A percentile compares a stretch with the other conserved stretches of the same genome.
Evolutionary conservation across 2,113 vertebrate genomes (phyloP).

Genomic region (Melanocharis versteri): DNA sequence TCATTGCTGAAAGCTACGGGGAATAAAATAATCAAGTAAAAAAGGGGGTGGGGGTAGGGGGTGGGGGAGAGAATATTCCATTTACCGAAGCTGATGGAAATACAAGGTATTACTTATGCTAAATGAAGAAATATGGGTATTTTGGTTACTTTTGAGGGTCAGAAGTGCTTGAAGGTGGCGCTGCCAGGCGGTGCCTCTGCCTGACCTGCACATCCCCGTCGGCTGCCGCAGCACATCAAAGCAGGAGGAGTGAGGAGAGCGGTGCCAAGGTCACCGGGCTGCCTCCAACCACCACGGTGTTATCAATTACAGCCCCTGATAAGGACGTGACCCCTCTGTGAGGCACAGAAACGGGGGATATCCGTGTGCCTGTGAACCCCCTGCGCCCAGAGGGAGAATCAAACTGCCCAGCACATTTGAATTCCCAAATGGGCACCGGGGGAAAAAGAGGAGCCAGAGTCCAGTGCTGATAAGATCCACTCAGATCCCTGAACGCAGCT

Average conservation of each 20-base stretch:
- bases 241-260: constrained; percentile 59
- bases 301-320: constrained; percentile 59
- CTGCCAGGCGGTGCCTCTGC: constrained; percentile 69
- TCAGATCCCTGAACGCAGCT: neutral
- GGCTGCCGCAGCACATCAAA: constrained; percentile 74
- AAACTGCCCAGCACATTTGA: neutral
- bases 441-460: neutral
- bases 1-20: constrained; percentile 65
- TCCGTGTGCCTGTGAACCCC: neutral
- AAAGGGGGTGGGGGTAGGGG: accelerated
- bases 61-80: neutral
- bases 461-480: neutral
- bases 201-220: constrained; percentile 60
- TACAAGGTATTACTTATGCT: constrained; percentile 82
- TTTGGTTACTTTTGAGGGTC: constrained; percentile 66
- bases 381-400: neutral
- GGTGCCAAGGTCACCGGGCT: constrained; percentile 56
- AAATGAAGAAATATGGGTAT: constrained; percentile 84
- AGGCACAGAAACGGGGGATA: neutral
- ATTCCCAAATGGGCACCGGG: neutral
- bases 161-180: constrained; percentile 66
- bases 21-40: neutral
- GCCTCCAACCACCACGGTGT: neutral
- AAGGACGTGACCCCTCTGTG: constrained; percentile 21
- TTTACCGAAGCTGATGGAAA: constrained; percentile 80